Percentiles rank a stretch among this genome's conserved stretches.
Conservation (phyloP, 2,888 invertebrate genomes). For the Nymphalis c-album region DNA sequence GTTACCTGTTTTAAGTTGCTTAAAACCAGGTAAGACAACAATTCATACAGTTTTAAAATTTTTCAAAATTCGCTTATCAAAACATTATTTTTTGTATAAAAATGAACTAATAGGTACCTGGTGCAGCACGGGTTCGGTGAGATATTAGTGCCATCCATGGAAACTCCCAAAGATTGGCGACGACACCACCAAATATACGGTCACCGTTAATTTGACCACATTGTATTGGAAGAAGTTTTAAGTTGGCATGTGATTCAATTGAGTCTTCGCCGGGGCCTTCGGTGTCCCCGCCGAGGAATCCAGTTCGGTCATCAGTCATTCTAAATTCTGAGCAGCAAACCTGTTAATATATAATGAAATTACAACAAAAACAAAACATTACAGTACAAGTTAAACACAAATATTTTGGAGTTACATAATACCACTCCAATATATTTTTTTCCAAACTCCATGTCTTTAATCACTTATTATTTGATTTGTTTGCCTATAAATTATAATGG, state of each 20-base stretch:
- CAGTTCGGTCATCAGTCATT: not conserved
- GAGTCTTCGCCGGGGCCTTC: constrained; percentile 35
- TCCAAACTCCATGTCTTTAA: too few species aligned
- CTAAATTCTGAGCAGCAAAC: constrained; percentile 38
- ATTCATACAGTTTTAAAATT: too few species aligned
- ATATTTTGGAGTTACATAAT: too few species aligned
- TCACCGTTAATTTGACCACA: constrained; percentile 75
- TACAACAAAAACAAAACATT: too few species aligned
- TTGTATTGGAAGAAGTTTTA: constrained; percentile 37
- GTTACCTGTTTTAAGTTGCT: too few species aligned
- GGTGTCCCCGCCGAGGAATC: not conserved
- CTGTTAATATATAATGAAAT: constrained; percentile 13
- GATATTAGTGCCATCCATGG: constrained; percentile 85
- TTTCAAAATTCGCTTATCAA: too few species aligned
- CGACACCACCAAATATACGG: constrained; percentile 78
- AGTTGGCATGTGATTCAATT: constrained; percentile 47
- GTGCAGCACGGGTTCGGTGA: constrained; percentile 53
- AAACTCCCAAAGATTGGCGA: constrained; percentile 78
- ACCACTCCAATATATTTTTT: too few species aligned
- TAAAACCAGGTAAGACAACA: too few species aligned
- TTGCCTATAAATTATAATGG: too few species aligned
- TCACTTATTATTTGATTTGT: too few species aligned
- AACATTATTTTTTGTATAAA: too few species aligned
- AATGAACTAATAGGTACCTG: not conserved
- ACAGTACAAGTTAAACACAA: too few species aligned